These are phyloP conservation scores for Tetramorium simillimum DNA, from an alignment of 1,140 invertebrate species.

Conservation along the genomic window DNA sequence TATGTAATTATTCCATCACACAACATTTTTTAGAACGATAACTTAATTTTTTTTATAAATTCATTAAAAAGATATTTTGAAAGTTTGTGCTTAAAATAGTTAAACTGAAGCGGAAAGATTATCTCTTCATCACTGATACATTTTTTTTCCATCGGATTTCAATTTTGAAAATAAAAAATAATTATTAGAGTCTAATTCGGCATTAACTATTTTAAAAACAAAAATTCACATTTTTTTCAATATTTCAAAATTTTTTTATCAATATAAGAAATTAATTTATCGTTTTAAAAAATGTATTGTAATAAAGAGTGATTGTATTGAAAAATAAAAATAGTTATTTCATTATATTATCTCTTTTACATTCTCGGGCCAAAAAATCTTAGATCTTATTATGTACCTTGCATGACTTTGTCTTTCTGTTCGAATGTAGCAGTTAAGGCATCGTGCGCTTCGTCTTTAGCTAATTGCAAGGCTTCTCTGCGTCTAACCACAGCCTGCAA, in stretches of 20 bases:
- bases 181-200: neutral
- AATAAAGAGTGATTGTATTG: neutral
- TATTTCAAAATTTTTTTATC: neutral
- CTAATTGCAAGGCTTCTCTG: constrained; percentile 90
- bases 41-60: neutral
- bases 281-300: neutral
- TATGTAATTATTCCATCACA: neutral
- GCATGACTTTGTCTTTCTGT: constrained; percentile 86
- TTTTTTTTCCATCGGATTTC: neutral
- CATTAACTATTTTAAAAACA: neutral
- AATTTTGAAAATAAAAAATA: neutral
- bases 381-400: constrained; percentile 78
- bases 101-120: neutral
- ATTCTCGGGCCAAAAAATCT: neutral
- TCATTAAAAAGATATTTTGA: neutral
- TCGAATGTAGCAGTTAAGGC: constrained; percentile 85
- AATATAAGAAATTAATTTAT: neutral
- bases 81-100: neutral
- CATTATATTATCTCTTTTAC: neutral
- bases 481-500: constrained; percentile 91
- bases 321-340: neutral
- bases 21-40: neutral
- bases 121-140: neutral
- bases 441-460: constrained; percentile 90
- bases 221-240: neutral